Percentiles rank a stretch among this genome's conserved stretches.
These are phyloP conservation scores for Leptura quadrifasciata DNA, from an alignment of 2,888 invertebrate species.

Conservation along the genomic window DNA sequence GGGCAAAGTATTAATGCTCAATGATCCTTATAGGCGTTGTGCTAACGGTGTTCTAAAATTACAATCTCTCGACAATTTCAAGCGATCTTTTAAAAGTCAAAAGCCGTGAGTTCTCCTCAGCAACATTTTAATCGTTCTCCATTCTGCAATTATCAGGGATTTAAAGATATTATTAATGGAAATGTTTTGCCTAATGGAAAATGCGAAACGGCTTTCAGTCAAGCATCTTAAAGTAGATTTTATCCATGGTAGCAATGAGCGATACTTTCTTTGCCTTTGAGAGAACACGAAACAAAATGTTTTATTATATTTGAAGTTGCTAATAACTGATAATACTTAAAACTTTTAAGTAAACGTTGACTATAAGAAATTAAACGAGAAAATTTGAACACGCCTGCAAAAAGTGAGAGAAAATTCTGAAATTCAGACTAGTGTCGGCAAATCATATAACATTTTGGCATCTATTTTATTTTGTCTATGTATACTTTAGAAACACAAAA, in stretches of 20 bases:
- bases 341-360: no score
- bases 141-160: constrained; percentile 7
- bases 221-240: not conserved
- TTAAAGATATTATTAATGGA: not conserved
- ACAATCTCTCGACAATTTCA: constrained; percentile 10
- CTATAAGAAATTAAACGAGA: no score
- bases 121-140: constrained; percentile 2
- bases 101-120: constrained; percentile 7
- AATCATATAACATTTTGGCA: no score
- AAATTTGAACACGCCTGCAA: no score
- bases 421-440: no score
- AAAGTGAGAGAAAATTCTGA: no score
- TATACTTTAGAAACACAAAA: no score
- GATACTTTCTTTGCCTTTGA: not conserved
- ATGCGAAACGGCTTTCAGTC: not conserved
- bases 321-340: not conserved
- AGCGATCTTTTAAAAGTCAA: constrained; percentile 7
- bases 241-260: not conserved
- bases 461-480: no score
- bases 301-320: no score
- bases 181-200: not conserved
- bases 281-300: not conserved
- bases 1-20: not conserved
- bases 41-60: not conserved
- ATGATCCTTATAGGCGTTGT: constrained; percentile 7